Evolutionary conservation across 1,140 invertebrate species (phyloP).

Genomic region (Zelostemma sp.): DNA sequence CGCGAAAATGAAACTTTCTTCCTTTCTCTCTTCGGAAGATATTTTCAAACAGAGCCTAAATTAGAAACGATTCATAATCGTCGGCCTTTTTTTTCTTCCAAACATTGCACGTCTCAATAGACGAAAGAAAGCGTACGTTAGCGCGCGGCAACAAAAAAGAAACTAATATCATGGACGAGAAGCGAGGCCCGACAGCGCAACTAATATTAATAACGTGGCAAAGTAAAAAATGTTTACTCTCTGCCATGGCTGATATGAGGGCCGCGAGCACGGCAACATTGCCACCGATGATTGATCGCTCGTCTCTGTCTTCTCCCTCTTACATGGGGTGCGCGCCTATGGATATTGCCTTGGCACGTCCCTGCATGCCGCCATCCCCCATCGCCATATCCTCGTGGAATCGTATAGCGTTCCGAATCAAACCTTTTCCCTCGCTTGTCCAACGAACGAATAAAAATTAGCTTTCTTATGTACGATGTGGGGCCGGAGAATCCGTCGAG

Average conservation of each 20-base stretch:
- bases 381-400: constrained; percentile 19
- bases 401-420: constrained; percentile 49
- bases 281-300: constrained; percentile 67
- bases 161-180: constrained; percentile 42
- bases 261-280: constrained; percentile 65
- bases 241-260: constrained; percentile 68
- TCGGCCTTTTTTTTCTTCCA: no score
- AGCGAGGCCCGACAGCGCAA: constrained; percentile 52
- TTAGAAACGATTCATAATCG: no score
- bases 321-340: constrained; percentile 61
- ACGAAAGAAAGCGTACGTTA: constrained; percentile 35
- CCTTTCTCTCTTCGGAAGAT: no score
- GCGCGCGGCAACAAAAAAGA: constrained; percentile 35
- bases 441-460: constrained; percentile 49
- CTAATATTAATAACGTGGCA: constrained; percentile 68
- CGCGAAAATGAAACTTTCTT: no score
- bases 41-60: no score
- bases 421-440: constrained; percentile 51
- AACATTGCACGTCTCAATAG: constrained; percentile 14
- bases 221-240: constrained; percentile 70
- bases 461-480: constrained; percentile 40
- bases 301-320: constrained; percentile 65
- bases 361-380: constrained; percentile 48
- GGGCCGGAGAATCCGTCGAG: constrained; percentile 24
- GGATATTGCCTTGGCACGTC: constrained; percentile 63